Evolutionary conservation across 2,888 invertebrate genomes (phyloP), one percentile per base, ranked within the genome.

Genomic region (Noctua pronuba): DNA sequence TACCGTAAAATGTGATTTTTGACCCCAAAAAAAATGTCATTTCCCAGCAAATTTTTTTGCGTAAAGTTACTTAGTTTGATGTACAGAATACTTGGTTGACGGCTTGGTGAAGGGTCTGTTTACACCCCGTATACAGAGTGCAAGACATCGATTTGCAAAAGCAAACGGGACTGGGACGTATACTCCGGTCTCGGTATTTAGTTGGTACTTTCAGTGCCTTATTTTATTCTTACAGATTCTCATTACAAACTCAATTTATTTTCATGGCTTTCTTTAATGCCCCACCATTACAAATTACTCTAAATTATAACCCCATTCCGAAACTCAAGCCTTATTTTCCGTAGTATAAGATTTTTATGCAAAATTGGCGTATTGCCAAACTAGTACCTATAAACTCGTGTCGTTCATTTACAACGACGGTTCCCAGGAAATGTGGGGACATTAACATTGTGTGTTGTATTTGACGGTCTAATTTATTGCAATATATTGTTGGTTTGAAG

Each of bases 341-440:
- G 11, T 52, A 41, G n/a, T 73, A 62, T 73, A 77, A 35, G 69
- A 71, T 79, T 65, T 83, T 87, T 83, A 81, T 81, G 72, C 68
- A 69, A 80, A 73, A 76, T 66, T 89, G 89, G 88, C 85, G 41
- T 60, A 71, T 38, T 55, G 83, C 88, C 87, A 84, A 73, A 79
- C 79, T 73, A 58, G 60, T 77, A 77, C 66, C 70, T 79, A 79
- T 82, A 77, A 80, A 78, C 75, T 67, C 21, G 28, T 77, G 76
- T 77, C 65, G 73, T 79, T 76, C 66, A 73, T 52, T 28, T 49
- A 62, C 49, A 86, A 79, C 70, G 77, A 65, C 66, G 67, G 66
- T 65, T 72, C 73, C 24, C 82, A 78, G 87, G 87, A 88, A 85
- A 88, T 73, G 65, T 73, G 1, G 38, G n/a, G 31, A 75, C 80